phyloP scores from a whole-genome alignment of 2,113 vertebrate species.

The Cyanoliseus patagonus region DNA sequence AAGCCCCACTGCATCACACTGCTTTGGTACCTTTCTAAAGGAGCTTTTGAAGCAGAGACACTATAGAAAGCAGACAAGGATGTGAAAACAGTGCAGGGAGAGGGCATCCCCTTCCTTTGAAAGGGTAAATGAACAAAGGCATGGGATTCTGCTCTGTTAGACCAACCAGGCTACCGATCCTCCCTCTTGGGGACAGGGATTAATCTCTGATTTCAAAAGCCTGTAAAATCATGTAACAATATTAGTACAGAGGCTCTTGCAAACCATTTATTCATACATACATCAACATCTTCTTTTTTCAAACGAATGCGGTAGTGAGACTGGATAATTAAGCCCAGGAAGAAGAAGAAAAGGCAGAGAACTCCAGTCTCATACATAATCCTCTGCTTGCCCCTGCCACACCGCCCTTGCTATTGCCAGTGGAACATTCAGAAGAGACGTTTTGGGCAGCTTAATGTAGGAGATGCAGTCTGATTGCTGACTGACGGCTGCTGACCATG shows the following conservation, averaged over 20 bases:
- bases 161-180: neutral
- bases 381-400: neutral
- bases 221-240: neutral
- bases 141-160: fast-evolving
- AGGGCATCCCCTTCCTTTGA: neutral
- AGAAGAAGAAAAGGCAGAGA: neutral
- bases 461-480: neutral
- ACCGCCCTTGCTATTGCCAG: neutral
- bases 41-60: neutral
- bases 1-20: neutral
- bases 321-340: neutral
- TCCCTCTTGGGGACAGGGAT: neutral
- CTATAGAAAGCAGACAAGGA: neutral
- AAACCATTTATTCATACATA: neutral
- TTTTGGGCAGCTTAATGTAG: neutral
- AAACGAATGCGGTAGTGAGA: neutral
- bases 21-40: neutral
- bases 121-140: neutral
- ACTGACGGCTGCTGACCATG: neutral
- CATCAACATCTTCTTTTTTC: neutral
- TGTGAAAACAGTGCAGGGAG: neutral
- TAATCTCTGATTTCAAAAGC: neutral
- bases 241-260: neutral
- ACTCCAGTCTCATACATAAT: neutral
- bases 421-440: neutral